A percentile compares a stretch with the other conserved stretches of the same genome.
Conservation (phyloP, 2,888 invertebrate species). For the Pecten maximus region DNA sequence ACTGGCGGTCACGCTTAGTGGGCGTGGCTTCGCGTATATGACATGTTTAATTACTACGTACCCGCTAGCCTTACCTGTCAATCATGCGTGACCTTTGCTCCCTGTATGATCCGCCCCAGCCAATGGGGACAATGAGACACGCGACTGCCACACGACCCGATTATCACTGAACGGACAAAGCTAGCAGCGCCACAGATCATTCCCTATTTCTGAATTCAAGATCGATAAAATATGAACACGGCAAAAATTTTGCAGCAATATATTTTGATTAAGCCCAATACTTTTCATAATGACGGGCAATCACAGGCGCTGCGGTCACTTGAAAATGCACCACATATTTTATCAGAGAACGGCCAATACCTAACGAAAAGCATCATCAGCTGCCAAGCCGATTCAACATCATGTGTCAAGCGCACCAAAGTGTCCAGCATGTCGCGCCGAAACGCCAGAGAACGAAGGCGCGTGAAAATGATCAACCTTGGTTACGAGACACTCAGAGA, state of each 20-base stretch:
- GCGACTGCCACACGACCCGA: conserved; percentile 55
- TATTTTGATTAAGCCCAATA: conserved; percentile 51
- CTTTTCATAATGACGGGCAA: conserved; percentile 43
- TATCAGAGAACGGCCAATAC: neutral
- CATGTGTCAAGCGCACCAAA: neutral
- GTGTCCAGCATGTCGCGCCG: conserved; percentile 90
- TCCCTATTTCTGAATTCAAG: conserved; percentile 40
- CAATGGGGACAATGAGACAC: conserved; percentile 47
- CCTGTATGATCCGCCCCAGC: conserved; percentile 48
- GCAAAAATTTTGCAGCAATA: conserved; percentile 50
- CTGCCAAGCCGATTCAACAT: neutral
- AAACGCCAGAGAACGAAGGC: conserved; percentile 95
- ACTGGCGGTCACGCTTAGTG: conserved; percentile 34
- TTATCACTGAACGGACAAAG: conserved; percentile 45
- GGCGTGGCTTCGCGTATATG: conserved; percentile 40
- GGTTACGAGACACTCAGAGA: conserved; percentile 74
- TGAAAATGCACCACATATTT: conserved; percentile 46
- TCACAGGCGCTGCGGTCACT: conserved; percentile 50
- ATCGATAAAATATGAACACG: conserved; percentile 53
- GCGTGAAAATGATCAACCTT: conserved; percentile 89
- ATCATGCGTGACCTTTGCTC: conserved; percentile 48
- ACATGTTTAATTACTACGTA: conserved; percentile 51
- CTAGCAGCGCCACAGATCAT: conserved; percentile 49
- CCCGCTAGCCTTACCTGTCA: conserved; percentile 43
- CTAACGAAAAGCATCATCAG: neutral